Conservation (phyloP, 2,797 vertebrate species). For the Anguilla obscura region DNA sequence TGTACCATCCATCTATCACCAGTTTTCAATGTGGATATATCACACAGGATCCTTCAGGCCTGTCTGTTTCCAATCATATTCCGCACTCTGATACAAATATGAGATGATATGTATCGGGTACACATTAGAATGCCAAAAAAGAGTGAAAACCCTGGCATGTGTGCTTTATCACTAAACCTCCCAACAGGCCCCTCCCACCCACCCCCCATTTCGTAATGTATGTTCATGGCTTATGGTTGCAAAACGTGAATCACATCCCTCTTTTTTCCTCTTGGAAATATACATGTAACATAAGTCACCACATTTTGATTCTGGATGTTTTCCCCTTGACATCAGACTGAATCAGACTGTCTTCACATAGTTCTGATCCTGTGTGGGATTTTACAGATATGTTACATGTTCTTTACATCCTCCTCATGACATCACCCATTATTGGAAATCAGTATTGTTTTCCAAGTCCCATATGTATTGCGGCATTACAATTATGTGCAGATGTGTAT, state of each 20-base stretch:
- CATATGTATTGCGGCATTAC: not conserved
- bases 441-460: not conserved
- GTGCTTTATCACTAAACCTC: not conserved
- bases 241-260: not conserved
- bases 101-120: not conserved
- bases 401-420: slow-evolving; percentile 3
- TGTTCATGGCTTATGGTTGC: not conserved
- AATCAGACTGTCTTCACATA: not conserved
- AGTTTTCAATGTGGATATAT: slow-evolving; percentile 30
- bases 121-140: not conserved
- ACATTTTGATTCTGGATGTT: not conserved
- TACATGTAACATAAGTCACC: not conserved
- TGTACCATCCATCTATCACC: slow-evolving; percentile 43
- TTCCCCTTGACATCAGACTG: slow-evolving; percentile 6
- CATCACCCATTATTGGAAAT: not conserved
- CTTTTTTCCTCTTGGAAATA: not conserved
- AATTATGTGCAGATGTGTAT: slow-evolving; percentile 7
- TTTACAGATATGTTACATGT: not conserved
- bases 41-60: not conserved
- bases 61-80: not conserved
- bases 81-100: slow-evolving; percentile 2
- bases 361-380: not conserved
- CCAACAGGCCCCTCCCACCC: not conserved
- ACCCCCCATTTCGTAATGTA: not conserved
- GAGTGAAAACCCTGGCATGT: not conserved